These are phyloP conservation scores for Erythrocebus patas DNA, from an alignment of 2,113 vertebrate species.

Conservation along the genomic window DNA sequence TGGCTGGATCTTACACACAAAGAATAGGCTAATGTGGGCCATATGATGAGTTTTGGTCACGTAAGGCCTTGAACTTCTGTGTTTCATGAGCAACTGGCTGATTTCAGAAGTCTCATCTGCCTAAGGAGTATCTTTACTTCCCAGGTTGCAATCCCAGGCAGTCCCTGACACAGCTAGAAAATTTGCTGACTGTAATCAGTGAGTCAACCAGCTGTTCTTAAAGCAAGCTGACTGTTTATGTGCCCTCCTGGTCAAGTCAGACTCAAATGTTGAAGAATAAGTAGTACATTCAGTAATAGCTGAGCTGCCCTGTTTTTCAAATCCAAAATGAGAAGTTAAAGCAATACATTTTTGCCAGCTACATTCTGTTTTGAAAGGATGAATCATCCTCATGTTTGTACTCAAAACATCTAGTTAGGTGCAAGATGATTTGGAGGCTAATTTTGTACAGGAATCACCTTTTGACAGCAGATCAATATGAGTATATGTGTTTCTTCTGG, in stretches of 20 bases:
- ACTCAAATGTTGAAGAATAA: not conserved
- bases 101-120: not conserved
- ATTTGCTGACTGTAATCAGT: constrained; percentile 40
- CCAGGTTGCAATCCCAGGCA: not conserved
- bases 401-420: not conserved
- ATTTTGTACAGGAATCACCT: constrained; percentile 43
- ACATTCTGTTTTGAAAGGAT: constrained; percentile 33
- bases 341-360: constrained; percentile 22
- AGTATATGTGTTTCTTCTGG: not conserved
- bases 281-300: constrained; percentile 15
- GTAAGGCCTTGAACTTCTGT: not conserved
- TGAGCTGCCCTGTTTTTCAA: not conserved
- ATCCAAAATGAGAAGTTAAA: constrained; percentile 45
- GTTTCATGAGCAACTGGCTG: not conserved
- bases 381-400: constrained; percentile 39
- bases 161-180: constrained; percentile 31
- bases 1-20: not conserved
- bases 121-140: not conserved
- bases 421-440: constrained; percentile 43
- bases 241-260: not conserved
- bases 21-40: not conserved
- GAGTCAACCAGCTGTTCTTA: not conserved
- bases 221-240: not conserved
- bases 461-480: constrained; percentile 61
- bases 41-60: not conserved